Evolutionary conservation across 2,888 invertebrate genomes (phyloP), one percentile per base, ranked within the genome.

Genomic region (Gortyna flavago): DNA sequence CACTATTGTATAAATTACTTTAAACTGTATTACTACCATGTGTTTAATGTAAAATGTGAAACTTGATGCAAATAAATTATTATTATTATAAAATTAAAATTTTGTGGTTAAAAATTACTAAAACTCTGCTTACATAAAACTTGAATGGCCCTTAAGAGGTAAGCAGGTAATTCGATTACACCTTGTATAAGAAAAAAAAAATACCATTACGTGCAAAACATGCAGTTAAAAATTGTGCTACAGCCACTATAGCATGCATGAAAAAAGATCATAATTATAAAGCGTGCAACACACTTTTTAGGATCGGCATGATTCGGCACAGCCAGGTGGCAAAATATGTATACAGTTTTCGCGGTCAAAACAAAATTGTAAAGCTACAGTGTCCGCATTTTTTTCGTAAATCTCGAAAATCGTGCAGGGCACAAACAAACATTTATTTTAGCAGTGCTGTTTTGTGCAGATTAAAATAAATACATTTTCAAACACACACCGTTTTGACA

Each of bases 381-480:
- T 38, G 72, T 18, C 61, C 38, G 5, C 4, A 9, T 3, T 41
- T n/a, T n/a, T 57, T 25, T 38, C 2, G 35, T 61, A 35, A 25
- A 16, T 72, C 18, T 62, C 0, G 21, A 18, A 54, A 69, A 32
- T 25, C 68, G 11, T 73, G 54, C 59, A 25, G 38, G 35, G 6
- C 25, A 66, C 18, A 13, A n/a, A 74, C 32, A 54, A 51, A 73
- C n/a, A 61, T n/a, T 41, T 2, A 41, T 44, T 57, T 78, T 69
- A 65, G 41, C 16, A 35, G 69, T 59, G 65, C 54, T 38, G 7
- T 25, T 59, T 54, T 75, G 80, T 73, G 75, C 44, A 66, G 35
- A 35, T 61, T 41, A 80, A 70, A 80, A 61, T 66, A 41, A 41
- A 66, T 41, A n/a, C 25, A n/a, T n/a, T n/a, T 65, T n/a, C 16